Base-by-base conservation (phyloP, 2,113 vertebrate species). In the Cololabis saira region DNA sequence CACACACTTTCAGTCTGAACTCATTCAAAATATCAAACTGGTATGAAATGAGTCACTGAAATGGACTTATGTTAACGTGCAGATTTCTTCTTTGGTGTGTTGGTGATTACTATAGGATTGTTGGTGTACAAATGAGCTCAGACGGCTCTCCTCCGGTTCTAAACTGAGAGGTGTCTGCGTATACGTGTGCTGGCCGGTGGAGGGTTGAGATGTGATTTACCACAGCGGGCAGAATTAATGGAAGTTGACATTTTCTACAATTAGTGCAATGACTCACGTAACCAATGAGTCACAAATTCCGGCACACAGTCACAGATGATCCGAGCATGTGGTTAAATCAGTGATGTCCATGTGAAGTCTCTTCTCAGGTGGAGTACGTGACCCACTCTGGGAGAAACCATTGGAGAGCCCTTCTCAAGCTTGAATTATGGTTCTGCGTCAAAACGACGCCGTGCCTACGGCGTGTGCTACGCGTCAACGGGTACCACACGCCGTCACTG, bases 161-260 rank as follows among this genome's bases (percentile, higher is more conserved):
- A 72, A 71, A 83, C 69, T 70, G 73, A 71, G 16, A 69, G 61
- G 64, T 49, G 52, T 24, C 30, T 42, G 53, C 51, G 22, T 56
- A 52, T 59, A 58, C 40, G 58, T 44, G 63, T 56, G 60, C 49
- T 57, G 71, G 53, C 76, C 59, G 63, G 27, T 12, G 45, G 61
- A 55, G 63, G 86, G 78, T 88, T 79, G 49, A 90, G 90, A 85
- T 78, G 78, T 87, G 81, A 90, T 89, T 89, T 87, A 79, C 73
- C 63, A 76, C 73, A 33, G 67, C 59, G 56, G 74, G 57, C 48
- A 67, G 60, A 85, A 83, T 67, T 80, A 82, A 74, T 74, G 65
- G 61, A 62, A 74, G 49, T 47, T 53, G 74, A 59, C 69, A 72
- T 67, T 61, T 53, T 51, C 63, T 51, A 57, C 59, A 40, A 60